A percentile compares a stretch with the other conserved stretches of the same genome.
These are phyloP conservation scores for Omphaloscelis lunosa DNA, from an alignment of 2,888 invertebrate species.

Conservation along the genomic window DNA sequence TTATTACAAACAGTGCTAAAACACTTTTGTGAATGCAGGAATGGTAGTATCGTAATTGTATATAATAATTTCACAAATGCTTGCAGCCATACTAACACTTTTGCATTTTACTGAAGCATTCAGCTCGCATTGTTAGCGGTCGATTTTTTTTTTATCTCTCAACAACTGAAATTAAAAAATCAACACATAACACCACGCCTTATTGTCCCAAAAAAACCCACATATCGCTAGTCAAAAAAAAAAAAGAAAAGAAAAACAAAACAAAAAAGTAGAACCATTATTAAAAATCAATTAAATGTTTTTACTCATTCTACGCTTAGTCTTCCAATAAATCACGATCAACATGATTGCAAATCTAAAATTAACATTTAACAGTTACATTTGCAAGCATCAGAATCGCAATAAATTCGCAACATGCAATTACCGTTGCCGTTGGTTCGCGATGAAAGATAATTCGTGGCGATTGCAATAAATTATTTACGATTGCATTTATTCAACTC, in stretches of 20 bases:
- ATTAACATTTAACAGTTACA: constrained; percentile 49
- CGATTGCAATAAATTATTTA: constrained; percentile 59
- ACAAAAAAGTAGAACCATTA: too few species aligned
- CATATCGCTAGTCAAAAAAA: too few species aligned
- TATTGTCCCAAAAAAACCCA: too few species aligned
- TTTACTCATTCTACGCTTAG: constrained; percentile 1
- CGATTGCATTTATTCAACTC: constrained; percentile 52
- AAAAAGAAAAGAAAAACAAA: too few species aligned
- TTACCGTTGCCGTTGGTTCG: constrained; percentile 37
- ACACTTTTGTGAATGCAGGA: constrained; percentile 38
- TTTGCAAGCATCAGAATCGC: constrained; percentile 36
- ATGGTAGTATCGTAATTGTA: constrained; percentile 1
- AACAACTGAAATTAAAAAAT: constrained; percentile 1
- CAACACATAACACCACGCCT: not conserved
- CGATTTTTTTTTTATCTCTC: not conserved
- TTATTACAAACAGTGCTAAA: constrained; percentile 53
- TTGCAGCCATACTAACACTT: constrained; percentile 20
- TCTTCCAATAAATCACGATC: constrained; percentile 36
- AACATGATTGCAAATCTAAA: constrained; percentile 44
- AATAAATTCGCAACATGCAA: constrained; percentile 59
- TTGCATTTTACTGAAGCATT: not conserved
- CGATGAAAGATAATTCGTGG: constrained; percentile 56
- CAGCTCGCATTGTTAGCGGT: not conserved
- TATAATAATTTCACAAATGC: constrained; percentile 36
- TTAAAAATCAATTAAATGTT: not conserved